A percentile compares a stretch with the other conserved stretches of the same genome.
These are phyloP conservation scores for Epinotia ramella DNA, from an alignment of 2,888 invertebrate species.

Conservation along the genomic window DNA sequence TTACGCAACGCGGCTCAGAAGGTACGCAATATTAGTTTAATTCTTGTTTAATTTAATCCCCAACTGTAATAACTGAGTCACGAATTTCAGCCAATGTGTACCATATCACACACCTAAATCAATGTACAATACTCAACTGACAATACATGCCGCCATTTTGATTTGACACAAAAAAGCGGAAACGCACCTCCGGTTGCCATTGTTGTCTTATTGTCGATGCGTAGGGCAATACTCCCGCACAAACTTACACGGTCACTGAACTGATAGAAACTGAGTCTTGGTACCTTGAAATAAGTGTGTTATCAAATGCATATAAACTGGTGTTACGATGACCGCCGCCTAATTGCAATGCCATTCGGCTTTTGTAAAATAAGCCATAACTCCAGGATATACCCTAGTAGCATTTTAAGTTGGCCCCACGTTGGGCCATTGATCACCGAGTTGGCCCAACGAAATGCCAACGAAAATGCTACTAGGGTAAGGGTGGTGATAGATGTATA, in stretches of 20 bases:
- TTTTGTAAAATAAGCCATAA: not conserved
- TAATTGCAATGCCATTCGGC: not conserved
- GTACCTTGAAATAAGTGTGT: not conserved
- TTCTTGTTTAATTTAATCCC: too few relatives aligned
- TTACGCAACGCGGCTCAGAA: too few relatives aligned
- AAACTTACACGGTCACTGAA: not conserved
- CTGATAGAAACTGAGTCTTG: not conserved
- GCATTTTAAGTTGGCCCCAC: too few relatives aligned
- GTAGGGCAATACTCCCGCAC: conserved; percentile 8
- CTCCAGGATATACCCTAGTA: accelerated
- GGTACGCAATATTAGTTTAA: too few relatives aligned
- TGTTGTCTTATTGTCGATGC: conserved; percentile 11
- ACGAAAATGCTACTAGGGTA: too few relatives aligned
- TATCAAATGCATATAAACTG: not conserved
- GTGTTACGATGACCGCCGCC: not conserved
- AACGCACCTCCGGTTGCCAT: conserved; percentile 39
- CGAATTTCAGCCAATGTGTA: not conserved
- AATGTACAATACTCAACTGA: not conserved
- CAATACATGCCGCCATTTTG: conserved; percentile 4
- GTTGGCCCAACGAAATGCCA: too few relatives aligned
- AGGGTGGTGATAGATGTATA: not conserved
- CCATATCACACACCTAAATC: not conserved
- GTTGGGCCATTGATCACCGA: too few relatives aligned
- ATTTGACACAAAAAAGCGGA: conserved; percentile 38
- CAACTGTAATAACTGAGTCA: not conserved